A percentile compares a stretch with the other conserved stretches of the same genome.
Evolutionary conservation across 2,797 vertebrate species (phyloP).

Genomic region (Etheostoma perlongum): DNA sequence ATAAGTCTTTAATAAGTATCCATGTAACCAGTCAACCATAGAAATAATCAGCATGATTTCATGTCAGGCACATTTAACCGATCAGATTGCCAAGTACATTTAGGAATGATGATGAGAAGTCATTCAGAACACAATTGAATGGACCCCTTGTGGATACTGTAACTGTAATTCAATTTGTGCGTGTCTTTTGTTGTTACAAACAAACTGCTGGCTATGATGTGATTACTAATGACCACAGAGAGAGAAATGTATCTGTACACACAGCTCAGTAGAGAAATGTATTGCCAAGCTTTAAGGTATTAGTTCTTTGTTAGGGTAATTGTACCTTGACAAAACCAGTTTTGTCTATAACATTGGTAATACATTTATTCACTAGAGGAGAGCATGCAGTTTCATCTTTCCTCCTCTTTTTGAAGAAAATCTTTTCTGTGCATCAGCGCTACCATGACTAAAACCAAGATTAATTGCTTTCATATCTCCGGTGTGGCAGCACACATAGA

Average conservation of each 20-base stretch:
- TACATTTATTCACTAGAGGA: conserved; percentile 38
- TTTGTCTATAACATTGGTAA: conserved; percentile 50
- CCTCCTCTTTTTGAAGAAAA: conserved; percentile 45
- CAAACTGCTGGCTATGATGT: conserved; percentile 18
- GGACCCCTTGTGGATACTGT: conserved; percentile 18
- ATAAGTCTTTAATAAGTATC: too few species aligned
- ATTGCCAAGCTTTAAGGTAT: conserved; percentile 39
- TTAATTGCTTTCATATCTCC: conserved; percentile 75
- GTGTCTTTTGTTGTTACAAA: conserved; percentile 29
- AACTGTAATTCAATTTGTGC: conserved; percentile 41
- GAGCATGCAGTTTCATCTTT: conserved; percentile 36
- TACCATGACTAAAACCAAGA: conserved; percentile 69
- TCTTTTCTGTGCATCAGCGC: conserved; percentile 59
- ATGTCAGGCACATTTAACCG: conserved; percentile 13
- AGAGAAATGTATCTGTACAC: conserved; percentile 30
- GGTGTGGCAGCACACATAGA: conserved; percentile 46
- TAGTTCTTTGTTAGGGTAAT: conserved; percentile 49
- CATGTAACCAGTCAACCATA: conserved; percentile 2
- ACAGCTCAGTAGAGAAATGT: conserved; percentile 25
- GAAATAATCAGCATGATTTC: conserved; percentile 1
- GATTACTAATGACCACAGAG: conserved; percentile 39
- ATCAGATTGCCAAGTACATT: conserved; percentile 5
- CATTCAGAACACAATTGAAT: conserved; percentile 32
- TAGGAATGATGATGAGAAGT: conserved; percentile 6
- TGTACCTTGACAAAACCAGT: conserved; percentile 54